Evolutionary conservation across 2,888 invertebrate species (phyloP), one percentile per base, ranked within the genome.

Genomic region (Thumatha senex): DNA sequence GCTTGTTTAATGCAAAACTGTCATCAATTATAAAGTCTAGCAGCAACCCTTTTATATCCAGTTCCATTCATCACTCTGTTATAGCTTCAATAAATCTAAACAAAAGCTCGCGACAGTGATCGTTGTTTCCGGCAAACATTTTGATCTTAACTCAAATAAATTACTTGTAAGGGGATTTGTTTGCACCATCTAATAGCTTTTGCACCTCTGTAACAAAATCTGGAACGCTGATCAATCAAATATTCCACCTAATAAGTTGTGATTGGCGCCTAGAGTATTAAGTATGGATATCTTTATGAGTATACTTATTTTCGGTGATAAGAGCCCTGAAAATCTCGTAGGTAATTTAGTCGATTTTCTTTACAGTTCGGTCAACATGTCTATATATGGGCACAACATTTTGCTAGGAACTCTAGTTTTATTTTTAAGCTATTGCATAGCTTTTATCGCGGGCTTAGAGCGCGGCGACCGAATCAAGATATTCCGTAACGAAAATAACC

Each of bases 81-180:
- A 52, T 48, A 45, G 67, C 56, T 58, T 60, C 71, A 72, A 72
- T 72, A 65, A 31, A 70, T 70, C 65, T 69, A 57, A 72, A 72
- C 72, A 73, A 74, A 64, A 65, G 61, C 51, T 41, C 49, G 45
- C 41, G 62, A 63, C 61, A 61, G 61, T 70, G 67, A 74, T 70
- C 72, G 61, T 65, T 73, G 70, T 73, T 72, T 62, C 58, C 70
- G 58, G 56, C 68, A 67, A 61, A 71, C 70, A 73, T 74, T 65
- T 53, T 61, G 63, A 72, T 71, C 69, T 73, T 70, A 73, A 74
- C 69, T 61, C 61, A 51, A 70, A 69, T 70, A 72, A 73, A 74
- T 74, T 73, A 74, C 67, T 70, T 64, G 67, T 63, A 58, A 63
- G 60, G 45, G 58, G 57, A 64, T 70, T 69, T 62, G 62, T 68